Percentiles rank a stretch among this genome's conserved stretches.
These are phyloP conservation scores for Lanius collurio DNA, from an alignment of 2,113 vertebrate genomes.

Conservation along the genomic window DNA sequence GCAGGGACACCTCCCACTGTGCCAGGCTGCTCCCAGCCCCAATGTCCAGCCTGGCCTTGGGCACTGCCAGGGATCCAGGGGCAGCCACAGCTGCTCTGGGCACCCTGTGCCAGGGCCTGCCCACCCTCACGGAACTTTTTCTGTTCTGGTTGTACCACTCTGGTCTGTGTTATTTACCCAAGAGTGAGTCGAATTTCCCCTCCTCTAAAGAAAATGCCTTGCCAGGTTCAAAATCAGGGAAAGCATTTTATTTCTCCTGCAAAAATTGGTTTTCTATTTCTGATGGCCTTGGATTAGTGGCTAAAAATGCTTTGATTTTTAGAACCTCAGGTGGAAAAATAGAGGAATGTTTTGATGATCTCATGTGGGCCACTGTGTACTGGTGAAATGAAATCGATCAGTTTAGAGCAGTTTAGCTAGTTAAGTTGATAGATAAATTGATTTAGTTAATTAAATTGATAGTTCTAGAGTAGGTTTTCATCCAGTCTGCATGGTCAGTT, in stretches of 20 bases:
- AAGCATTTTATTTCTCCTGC: background rate
- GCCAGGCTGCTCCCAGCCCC: background rate
- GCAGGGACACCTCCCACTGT: background rate
- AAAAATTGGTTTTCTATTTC: background rate
- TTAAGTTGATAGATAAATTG: background rate
- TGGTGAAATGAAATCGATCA: background rate
- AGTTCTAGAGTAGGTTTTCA: background rate
- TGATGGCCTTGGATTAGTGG: background rate
- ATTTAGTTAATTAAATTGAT: background rate
- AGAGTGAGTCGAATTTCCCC: accelerated
- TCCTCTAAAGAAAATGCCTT: background rate
- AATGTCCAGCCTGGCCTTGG: background rate
- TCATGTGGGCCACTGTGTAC: background rate
- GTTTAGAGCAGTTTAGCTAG: background rate
- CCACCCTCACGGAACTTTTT: background rate
- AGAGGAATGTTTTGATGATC: background rate
- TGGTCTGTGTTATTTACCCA: background rate
- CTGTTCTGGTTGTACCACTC: background rate
- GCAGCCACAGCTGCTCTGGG: background rate
- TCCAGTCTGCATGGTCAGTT: background rate
- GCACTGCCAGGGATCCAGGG: accelerated
- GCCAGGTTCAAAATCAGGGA: background rate
- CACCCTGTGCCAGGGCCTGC: accelerated
- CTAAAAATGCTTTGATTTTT: background rate
- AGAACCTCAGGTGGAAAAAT: background rate